Base-by-base conservation (phyloP, 1,140 invertebrate species). In the Probaryconus sp. region DNA sequence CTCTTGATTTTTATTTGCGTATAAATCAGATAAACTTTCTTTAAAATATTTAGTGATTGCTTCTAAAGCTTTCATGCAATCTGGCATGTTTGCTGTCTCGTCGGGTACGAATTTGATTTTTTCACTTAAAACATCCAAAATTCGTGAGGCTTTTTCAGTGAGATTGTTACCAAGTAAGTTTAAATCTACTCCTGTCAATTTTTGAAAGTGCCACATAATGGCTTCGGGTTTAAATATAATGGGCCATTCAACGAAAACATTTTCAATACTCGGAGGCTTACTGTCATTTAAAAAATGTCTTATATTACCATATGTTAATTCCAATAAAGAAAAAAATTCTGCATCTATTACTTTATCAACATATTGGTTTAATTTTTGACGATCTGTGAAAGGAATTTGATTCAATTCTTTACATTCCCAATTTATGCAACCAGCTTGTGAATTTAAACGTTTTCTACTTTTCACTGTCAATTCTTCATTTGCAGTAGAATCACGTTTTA, bases 151-250 rank as follows among this genome's bases (percentile, higher is more conserved):
- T 43, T 56, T 56, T 31, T 56, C 51, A 10, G 37, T 56, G 17
- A 56, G 51, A 1, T 24, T 37, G 18, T 9, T 18, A 30, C 38
- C 51, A 3, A 56, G 24, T 21, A 43, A 9, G 30, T 56, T 56
- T 14, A 56, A 20, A 14, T 56, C 51, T 4, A 56, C 38, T 43
- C 18, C n/a, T n/a, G 48, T 53, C 16, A 53, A 26, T 30, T 53
- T 14, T 9, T 37, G 7, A 26, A 53, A 53, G 14, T 37, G 31
- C 48, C 48, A 53, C 20, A 53, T 24, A 26, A 53, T 38, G 3
- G 33, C 21, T 38, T 53, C 48, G 2, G 48, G 11, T 14, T 53
- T 53, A 17, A 53, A 53, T 13, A 53, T 16, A 14, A 48, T 48
- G 7, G 47, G 33, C 48, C 33, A 53, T 38, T 37, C 10, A 10